Base-by-base conservation (phyloP, 1,140 invertebrate species). In the Zaprionus capensis region DNA sequence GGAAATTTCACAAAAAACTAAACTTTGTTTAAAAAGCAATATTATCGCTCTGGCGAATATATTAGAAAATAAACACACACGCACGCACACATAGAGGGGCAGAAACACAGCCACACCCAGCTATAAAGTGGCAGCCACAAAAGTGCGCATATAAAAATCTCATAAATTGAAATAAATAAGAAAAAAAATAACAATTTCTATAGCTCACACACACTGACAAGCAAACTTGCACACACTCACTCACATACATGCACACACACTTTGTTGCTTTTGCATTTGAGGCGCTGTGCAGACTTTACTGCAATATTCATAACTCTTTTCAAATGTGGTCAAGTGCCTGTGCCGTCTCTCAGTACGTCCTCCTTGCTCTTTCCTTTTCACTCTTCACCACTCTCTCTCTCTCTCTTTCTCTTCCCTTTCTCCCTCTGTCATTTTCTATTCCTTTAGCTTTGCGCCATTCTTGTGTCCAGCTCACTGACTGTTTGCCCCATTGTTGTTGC, bases 251-350 rank as follows among this genome's bases (percentile, higher is more conserved):
- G 57, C 34, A 58, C 38, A 57, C 51, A 56, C 9, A 31, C 14
- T 28, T 53, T 22, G 31, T 44, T 62, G 34, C 41, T 28, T 67
- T 58, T 67, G 65, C 65, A 64, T 61, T 51, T 56, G 22, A 41
- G 56, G 67, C 41, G 17, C 17, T 55, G 41, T 14, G 28, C 46
- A 63, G 80, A 71, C 77, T 79, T 78, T 70, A 56, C 68, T 81
- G 84, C 82, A 88, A 88, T 88, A 88, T 88, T 88, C 84, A 88
- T 88, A 88, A 84, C 85, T 88, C 84, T 88, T 88, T 90, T 88
- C 85, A 90, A 88, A 88, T 90, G 85, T 88, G 84, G 84, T 88
- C 84, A 90, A 88, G 85, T 84, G 85, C 78, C 75, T 67, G 51
- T 53, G 71, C 20, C 63, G 44, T 36, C 41, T 59, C 53, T 63